phyloP scores from a whole-genome alignment of 1,140 invertebrate species.

The Trypoxylus dichotomus region DNA sequence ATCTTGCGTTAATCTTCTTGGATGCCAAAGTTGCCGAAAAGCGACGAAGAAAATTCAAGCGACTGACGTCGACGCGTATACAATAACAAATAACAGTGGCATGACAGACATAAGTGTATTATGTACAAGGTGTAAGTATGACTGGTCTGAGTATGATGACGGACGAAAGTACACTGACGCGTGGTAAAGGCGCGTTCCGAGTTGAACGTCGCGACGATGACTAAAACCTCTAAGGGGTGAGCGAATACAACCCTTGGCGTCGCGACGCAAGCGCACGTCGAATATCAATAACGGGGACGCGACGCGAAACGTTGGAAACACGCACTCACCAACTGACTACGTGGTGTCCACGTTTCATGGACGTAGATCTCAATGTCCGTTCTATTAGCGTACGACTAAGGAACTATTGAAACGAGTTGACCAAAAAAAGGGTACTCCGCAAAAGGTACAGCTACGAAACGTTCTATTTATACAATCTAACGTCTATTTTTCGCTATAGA shows the following conservation, averaged over 20 bases:
- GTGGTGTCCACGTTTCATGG: background rate
- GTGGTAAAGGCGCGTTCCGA: background rate
- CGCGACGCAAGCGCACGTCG: conserved; percentile 17
- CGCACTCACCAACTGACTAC: conserved; percentile 18
- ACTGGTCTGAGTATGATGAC: background rate
- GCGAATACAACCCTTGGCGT: conserved; percentile 9
- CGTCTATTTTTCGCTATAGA: too few relatives aligned
- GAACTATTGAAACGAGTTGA: conserved; percentile 3
- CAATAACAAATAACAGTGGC: background rate
- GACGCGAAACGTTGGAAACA: conserved; percentile 13
- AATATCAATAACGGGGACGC: conserved; percentile 24
- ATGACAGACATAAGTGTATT: background rate
- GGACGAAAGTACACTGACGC: background rate
- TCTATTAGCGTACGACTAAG: background rate
- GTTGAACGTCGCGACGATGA: conserved; percentile 12
- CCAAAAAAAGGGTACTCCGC: background rate
- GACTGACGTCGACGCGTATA: background rate
- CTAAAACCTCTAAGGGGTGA: conserved; percentile 14
- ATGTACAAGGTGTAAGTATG: background rate
- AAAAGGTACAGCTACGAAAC: too few relatives aligned
- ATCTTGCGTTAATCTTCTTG: background rate
- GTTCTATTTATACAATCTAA: too few relatives aligned
- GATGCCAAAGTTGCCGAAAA: background rate
- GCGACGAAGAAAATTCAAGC: background rate
- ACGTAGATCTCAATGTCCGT: background rate